Evolutionary conservation across 2,113 vertebrate species (phyloP).

Genomic region (Larimichthys polyactis): DNA sequence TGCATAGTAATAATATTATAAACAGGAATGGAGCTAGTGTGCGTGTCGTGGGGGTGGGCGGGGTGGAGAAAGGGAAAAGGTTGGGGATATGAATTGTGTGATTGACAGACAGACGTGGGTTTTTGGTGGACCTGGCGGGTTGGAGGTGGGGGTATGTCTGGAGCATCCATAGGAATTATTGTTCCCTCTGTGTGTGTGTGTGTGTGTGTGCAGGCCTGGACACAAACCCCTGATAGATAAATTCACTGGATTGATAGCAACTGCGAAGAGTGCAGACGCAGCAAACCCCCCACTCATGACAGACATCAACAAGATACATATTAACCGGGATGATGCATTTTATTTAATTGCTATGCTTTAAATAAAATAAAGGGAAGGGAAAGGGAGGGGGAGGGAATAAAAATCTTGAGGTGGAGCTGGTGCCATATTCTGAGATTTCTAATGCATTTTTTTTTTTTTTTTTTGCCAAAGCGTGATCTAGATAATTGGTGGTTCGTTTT

Average conservation of each 20-base stretch:
- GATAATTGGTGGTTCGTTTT: conserved; percentile 50
- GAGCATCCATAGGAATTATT: conserved; percentile 81
- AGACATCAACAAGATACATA: conserved; percentile 70
- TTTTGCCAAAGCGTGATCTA: conserved; percentile 49
- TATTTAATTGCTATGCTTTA: background rate
- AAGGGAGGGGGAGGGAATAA: background rate
- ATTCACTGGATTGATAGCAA: conserved; percentile 69
- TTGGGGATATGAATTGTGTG: conserved; percentile 81
- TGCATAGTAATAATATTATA: conserved; percentile 81
- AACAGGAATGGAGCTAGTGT: conserved; percentile 70
- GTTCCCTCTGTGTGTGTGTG: conserved; percentile 55
- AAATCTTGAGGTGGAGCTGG: background rate
- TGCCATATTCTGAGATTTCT: conserved; percentile 39
- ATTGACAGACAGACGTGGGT: conserved; percentile 87
- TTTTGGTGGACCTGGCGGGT: conserved; percentile 78
- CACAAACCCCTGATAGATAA: conserved; percentile 64
- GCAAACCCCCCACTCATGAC: conserved; percentile 68
- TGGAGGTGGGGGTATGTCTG: conserved; percentile 75
- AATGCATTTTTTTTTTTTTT: conserved; percentile 10
- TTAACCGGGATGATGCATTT: conserved; percentile 33
- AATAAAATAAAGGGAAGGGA: background rate
- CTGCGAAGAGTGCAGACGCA: conserved; percentile 74
- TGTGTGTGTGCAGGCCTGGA: conserved; percentile 66
- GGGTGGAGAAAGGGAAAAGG: conserved; percentile 80
- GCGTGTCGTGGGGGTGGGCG: conserved; percentile 82